A percentile compares a stretch with the other conserved stretches of the same genome.
phyloP scores from a whole-genome alignment of 2,113 vertebrate species.

The Macquaria ambigua region DNA sequence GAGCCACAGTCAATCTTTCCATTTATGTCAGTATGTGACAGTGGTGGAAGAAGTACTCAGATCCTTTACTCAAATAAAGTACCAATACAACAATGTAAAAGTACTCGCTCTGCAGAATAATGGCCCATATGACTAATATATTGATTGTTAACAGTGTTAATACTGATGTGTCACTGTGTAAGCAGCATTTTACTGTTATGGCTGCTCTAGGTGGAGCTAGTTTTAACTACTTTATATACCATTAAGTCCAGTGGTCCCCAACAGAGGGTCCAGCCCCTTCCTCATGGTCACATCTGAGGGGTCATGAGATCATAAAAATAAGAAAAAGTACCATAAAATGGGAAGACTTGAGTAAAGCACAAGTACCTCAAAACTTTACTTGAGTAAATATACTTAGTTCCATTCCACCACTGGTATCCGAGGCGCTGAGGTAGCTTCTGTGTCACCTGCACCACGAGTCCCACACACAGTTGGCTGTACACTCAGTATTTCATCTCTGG shows the following conservation, averaged over 20 bases:
- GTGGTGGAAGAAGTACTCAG: background rate
- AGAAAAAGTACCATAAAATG: background rate
- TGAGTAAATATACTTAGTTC: too few species aligned
- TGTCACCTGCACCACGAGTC: conserved; percentile 2
- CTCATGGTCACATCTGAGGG: too few species aligned
- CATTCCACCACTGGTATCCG: background rate
- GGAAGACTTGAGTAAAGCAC: background rate
- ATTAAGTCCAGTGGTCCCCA: too few species aligned
- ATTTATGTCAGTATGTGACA: background rate
- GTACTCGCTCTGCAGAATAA: background rate
- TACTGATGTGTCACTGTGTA: too few species aligned
- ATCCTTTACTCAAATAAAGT: too few species aligned
- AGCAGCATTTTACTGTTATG: too few species aligned
- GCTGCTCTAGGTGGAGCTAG: too few species aligned
- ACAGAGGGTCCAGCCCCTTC: too few species aligned
- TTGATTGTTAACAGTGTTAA: too few species aligned
- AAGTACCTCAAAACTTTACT: background rate
- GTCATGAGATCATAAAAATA: background rate
- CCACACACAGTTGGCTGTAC: conserved; percentile 27
- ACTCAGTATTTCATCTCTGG: conserved; percentile 13
- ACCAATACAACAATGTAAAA: background rate
- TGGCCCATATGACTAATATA: background rate
- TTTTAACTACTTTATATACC: too few species aligned
- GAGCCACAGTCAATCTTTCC: background rate
- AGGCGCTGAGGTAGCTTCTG: background rate